Conservation (phyloP, 2,797 vertebrate genomes). For the Scyliorhinus canicula region DNA sequence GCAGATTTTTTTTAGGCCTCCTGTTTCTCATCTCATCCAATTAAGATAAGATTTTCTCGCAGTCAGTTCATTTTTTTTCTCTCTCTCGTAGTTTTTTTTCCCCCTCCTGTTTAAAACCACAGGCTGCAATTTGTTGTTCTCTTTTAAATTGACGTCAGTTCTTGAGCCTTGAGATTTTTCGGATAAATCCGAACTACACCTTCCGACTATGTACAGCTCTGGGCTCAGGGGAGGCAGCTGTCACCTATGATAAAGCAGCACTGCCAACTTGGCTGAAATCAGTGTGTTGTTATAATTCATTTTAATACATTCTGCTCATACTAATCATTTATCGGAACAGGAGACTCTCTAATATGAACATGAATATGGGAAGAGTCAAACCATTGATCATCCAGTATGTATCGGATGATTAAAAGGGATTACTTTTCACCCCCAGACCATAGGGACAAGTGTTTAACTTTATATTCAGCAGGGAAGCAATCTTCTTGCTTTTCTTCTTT, state of each 20-base stretch:
- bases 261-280: slow-evolving; percentile 39
- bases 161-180: slow-evolving; percentile 18
- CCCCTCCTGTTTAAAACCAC: not conserved
- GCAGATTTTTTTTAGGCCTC: slow-evolving; percentile 46
- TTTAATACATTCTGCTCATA: slow-evolving; percentile 49
- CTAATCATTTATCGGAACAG: slow-evolving; percentile 53
- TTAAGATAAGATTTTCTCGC: slow-evolving; percentile 50
- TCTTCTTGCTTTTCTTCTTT: not conserved
- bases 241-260: slow-evolving; percentile 50
- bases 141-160: slow-evolving; percentile 30
- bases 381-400: slow-evolving; percentile 44
- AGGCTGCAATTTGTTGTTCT: slow-evolving; percentile 33
- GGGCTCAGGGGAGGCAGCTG: slow-evolving; percentile 46
- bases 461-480: slow-evolving; percentile 49
- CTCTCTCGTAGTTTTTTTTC: not conserved
- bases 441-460: slow-evolving; percentile 45
- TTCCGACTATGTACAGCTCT: slow-evolving; percentile 37
- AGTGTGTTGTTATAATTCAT: slow-evolving; percentile 50
- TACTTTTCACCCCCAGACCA: slow-evolving; percentile 39
- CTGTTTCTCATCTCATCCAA: slow-evolving; percentile 53
- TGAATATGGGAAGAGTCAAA: slow-evolving; percentile 44
- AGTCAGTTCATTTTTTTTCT: slow-evolving; percentile 45
- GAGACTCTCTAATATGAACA: slow-evolving; percentile 48
- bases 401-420: slow-evolving; percentile 46
- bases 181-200: slow-evolving; percentile 31